Evolutionary conservation across 1,140 invertebrate species (phyloP).

Genomic region (Odontomachus brunneus): DNA sequence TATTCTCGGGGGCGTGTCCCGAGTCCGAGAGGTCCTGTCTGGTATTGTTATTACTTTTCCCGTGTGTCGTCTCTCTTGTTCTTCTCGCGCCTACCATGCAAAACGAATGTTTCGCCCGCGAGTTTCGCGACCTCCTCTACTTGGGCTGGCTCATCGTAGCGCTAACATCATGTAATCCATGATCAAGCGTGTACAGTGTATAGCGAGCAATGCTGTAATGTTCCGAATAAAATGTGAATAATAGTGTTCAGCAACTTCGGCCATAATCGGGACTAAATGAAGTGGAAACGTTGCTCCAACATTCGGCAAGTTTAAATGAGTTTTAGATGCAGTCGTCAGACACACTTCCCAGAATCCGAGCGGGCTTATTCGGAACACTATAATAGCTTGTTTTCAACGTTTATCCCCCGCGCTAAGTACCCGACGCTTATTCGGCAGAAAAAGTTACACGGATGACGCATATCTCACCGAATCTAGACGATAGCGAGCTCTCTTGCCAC

Average conservation of each 20-base stretch:
- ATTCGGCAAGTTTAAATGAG: not conserved
- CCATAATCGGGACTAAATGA: not conserved
- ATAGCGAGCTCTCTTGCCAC: not conserved
- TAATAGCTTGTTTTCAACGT: not conserved
- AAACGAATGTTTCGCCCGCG: conserved; percentile 11
- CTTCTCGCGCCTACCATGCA: not conserved
- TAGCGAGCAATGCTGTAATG: not conserved
- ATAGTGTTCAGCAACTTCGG: conserved; percentile 10
- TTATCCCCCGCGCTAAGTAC: not conserved
- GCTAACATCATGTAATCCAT: not conserved
- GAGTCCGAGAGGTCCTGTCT: not conserved
- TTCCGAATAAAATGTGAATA: conserved; percentile 12
- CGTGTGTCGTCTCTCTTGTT: conserved; percentile 37
- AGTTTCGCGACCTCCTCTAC: conserved; percentile 34
- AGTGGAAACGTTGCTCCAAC: not conserved
- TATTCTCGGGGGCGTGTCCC: not conserved
- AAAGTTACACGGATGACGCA: not conserved
- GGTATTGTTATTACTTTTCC: conserved; percentile 7
- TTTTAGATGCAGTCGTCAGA: not conserved
- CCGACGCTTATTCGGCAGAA: not conserved
- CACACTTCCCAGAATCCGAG: not conserved
- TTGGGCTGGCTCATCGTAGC: conserved; percentile 10
- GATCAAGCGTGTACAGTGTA: not conserved
- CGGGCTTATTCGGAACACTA: not conserved
- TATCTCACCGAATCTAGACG: not conserved